These are phyloP conservation scores for Eulacestoma nigropectus DNA, from an alignment of 2,113 vertebrate species.

Conservation along the genomic window DNA sequence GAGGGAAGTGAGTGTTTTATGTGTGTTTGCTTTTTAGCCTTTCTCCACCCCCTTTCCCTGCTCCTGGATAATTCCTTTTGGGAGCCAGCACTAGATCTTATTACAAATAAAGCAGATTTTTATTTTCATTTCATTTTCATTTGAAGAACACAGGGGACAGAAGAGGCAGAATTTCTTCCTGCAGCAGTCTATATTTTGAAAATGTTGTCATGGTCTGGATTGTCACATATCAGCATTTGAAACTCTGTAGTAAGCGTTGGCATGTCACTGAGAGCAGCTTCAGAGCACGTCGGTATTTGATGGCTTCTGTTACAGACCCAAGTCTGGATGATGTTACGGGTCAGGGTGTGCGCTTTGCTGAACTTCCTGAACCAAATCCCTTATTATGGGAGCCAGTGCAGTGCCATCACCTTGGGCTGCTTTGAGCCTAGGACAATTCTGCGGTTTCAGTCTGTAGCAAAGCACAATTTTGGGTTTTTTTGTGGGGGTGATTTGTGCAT, in stretches of 20 bases:
- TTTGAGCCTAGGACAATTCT: background rate
- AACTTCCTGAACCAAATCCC: background rate
- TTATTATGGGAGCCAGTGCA: background rate
- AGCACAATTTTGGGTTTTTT: fast-evolving
- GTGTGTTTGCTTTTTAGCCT: background rate
- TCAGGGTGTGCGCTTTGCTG: background rate
- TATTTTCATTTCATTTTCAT: background rate
- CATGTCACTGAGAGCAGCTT: background rate
- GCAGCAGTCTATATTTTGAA: background rate
- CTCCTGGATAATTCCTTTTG: background rate
- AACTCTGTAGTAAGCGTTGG: background rate
- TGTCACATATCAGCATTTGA: background rate
- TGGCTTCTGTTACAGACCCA: background rate
- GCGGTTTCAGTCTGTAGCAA: background rate
- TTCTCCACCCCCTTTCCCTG: background rate
- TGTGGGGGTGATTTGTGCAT: background rate
- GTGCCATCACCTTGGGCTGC: background rate
- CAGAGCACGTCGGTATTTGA: background rate
- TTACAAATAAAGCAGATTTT: background rate
- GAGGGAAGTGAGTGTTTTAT: background rate
- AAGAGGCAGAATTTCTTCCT: background rate
- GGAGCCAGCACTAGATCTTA: background rate
- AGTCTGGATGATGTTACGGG: background rate
- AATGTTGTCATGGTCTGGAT: background rate
- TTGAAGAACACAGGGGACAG: fast-evolving